Base-by-base conservation (phyloP, 2,797 vertebrate genomes). In the Adelosebastes latens region DNA sequence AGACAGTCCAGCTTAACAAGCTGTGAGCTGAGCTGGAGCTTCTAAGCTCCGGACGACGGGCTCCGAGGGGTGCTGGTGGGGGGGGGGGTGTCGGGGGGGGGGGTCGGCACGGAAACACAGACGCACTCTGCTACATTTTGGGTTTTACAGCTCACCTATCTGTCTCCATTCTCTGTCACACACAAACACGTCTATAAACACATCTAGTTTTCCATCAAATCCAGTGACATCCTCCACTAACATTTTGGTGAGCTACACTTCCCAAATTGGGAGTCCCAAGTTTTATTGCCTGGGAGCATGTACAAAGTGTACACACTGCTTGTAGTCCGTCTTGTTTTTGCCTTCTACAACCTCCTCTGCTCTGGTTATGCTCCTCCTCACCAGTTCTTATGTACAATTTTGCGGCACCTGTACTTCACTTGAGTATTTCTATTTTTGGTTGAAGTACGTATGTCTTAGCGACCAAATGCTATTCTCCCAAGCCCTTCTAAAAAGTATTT, bases 21-120 rank as follows among this genome's bases (percentile, higher is more conserved):
- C 81, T 87, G 71, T 58, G 87, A 86, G 74, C 76, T 75, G 74
- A 81, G 79, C 82, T 75, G 82, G 69, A 86, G 81, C 29, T 81
- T 53, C 36, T 32, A 10, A 70, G 46, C 16, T 77, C 29, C 16
- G 14, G 74, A 71, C n/a, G 10, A 34, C 16, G 1, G 46, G 65
- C 34, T 68, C 39, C 2, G 62, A 64, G 9, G 16, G 71, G 18
- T 46, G 14, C 0, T 46, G 39, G 53, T 10, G 13, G 6, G 58
- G 62, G 34, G 32, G 32, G 3, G 32, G 9, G 8, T 8, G 31
- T 7, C n/a, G 32, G 10, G 27, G 11, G 36, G 49, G 36, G 18
- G 18, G 4, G 2, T 10, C 10, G 3, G 42, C 46, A 49, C 0
- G 6, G 34, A 64, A 60, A 63, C 42, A 25, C 31, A 36, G 14